phyloP scores from a whole-genome alignment of 2,888 invertebrate genomes.

The Allophyes oxyacanthae region DNA sequence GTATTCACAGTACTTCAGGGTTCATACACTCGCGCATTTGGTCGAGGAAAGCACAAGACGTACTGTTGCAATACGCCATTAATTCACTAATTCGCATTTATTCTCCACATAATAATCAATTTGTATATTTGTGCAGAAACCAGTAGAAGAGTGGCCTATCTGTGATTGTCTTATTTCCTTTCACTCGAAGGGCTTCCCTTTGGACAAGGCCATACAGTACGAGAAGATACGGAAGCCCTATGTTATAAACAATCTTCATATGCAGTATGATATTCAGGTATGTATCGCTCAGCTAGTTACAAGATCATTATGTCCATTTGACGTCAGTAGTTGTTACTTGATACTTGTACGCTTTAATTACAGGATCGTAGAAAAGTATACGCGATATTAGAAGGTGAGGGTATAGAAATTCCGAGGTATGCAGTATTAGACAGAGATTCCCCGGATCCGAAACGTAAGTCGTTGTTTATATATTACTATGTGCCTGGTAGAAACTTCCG shows the following conservation, averaged over 20 bases:
- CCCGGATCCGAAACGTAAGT: conserved; percentile 96
- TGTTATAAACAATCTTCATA: conserved; percentile 99
- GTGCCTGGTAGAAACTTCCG: conserved; percentile 11
- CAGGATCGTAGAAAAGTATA: conserved; percentile 98
- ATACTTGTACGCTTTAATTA: conserved; percentile 49
- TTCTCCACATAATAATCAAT: conserved; percentile 7
- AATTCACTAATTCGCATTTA: conserved; percentile 28
- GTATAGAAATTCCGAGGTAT: conserved; percentile 99
- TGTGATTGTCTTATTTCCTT: conserved; percentile 99
- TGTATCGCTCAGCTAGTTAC: conserved; percentile 28
- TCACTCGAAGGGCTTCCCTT: conserved; percentile 99
- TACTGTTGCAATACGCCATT: conserved; percentile 28
- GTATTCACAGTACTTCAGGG: conserved; percentile 42
- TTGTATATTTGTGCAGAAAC: conserved; percentile 89
- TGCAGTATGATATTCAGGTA: conserved; percentile 99
- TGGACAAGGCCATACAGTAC: conserved; percentile 99
- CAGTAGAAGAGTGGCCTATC: conserved; percentile 99
- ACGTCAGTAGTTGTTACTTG: conserved; percentile 30
- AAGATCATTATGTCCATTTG: conserved; percentile 16
- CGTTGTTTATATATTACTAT: conserved; percentile 7
- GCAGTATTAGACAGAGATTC: conserved; percentile 98
- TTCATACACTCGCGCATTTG: conserved; percentile 37
- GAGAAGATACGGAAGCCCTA: conserved; percentile 97
- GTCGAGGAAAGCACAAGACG: conserved; percentile 36
- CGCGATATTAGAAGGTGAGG: conserved; percentile 97